Percentiles rank a stretch among this genome's conserved stretches.
Conservation (phyloP, 2,888 invertebrate species). For the Petrophora chlorosata region DNA sequence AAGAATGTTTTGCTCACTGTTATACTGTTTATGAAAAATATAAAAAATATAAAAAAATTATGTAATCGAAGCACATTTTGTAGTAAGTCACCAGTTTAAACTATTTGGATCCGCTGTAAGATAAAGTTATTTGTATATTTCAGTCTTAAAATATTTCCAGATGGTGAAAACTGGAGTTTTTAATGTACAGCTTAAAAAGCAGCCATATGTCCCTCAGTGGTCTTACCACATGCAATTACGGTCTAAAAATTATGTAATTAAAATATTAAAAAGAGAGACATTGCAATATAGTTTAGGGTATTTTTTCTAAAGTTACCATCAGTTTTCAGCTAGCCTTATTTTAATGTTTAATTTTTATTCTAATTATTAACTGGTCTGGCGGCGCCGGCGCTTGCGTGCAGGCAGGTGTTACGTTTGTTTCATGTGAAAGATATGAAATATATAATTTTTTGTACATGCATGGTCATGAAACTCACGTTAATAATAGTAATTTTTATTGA, state of each 20-base stretch:
- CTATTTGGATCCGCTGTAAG: constrained; percentile 12
- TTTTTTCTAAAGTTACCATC: constrained; percentile 81
- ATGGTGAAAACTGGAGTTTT: constrained; percentile 23
- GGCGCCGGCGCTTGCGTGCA: constrained; percentile 68
- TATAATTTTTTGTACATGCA: background rate
- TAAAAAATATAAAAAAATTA: constrained; percentile 1
- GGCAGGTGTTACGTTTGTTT: background rate
- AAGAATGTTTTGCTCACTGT: constrained; percentile 18
- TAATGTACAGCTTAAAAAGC: constrained; percentile 12
- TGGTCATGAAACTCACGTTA: background rate
- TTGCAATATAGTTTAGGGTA: constrained; percentile 67
- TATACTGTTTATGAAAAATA: background rate
- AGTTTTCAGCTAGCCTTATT: constrained; percentile 80
- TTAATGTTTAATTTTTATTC: constrained; percentile 63
- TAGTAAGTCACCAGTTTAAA: constrained; percentile 26
- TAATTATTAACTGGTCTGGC: constrained; percentile 59
- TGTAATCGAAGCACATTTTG: constrained; percentile 10
- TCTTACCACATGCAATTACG: constrained; percentile 42
- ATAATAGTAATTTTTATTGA: too few relatives aligned
- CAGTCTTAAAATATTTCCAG: constrained; percentile 19
- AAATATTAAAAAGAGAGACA: constrained; percentile 65
- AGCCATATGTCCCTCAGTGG: constrained; percentile 12
- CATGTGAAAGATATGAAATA: background rate
- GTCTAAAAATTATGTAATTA: constrained; percentile 53
- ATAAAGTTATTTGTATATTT: constrained; percentile 27